These are phyloP conservation scores for Scaptodrosophila lebanonensis DNA, from an alignment of 1,140 invertebrate species.

Conservation along the genomic window DNA sequence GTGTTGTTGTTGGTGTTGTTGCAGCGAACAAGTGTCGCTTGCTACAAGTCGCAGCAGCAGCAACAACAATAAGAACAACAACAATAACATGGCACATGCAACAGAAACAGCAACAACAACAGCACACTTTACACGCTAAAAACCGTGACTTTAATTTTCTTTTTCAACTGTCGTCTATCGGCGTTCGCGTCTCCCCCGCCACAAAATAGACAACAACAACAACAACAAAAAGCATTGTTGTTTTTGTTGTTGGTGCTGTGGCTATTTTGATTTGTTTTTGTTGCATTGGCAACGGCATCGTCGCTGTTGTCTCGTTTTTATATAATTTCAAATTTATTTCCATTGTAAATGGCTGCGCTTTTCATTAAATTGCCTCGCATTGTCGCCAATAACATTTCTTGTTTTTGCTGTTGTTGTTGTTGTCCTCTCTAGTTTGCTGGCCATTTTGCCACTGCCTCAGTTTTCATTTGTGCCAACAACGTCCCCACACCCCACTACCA, in stretches of 20 bases:
- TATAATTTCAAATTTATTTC: conserved; percentile 67
- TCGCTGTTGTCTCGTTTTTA: conserved; percentile 39
- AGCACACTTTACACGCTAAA: conserved; percentile 67
- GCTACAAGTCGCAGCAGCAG: conserved; percentile 30
- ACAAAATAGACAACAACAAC: too few species aligned
- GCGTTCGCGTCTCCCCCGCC: conserved; percentile 3
- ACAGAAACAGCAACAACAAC: conserved; percentile 10
- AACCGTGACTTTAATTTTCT: conserved; percentile 75
- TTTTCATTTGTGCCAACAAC: too few species aligned
- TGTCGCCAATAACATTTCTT: conserved; percentile 67
- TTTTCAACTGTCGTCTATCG: conserved; percentile 11
- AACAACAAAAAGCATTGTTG: conserved; percentile 1
- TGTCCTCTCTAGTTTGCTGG: conserved; percentile 3
- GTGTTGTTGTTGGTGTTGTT: conserved; percentile 12
- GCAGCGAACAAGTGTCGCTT: conserved; percentile 51
- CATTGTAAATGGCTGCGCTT: conserved; percentile 50
- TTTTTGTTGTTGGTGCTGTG: conserved; percentile 53
- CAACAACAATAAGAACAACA: conserved; percentile 28
- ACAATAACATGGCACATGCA: background rate
- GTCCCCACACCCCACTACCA: too few species aligned
- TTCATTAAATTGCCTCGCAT: conserved; percentile 63
- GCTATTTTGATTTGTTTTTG: conserved; percentile 17
- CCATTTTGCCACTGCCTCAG: background rate
- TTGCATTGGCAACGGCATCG: background rate
- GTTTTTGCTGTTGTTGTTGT: conserved; percentile 23